Evolutionary conservation across 2,888 invertebrate species (phyloP), one percentile per base, ranked within the genome.

Genomic region (Phrixothrix hirtus): DNA sequence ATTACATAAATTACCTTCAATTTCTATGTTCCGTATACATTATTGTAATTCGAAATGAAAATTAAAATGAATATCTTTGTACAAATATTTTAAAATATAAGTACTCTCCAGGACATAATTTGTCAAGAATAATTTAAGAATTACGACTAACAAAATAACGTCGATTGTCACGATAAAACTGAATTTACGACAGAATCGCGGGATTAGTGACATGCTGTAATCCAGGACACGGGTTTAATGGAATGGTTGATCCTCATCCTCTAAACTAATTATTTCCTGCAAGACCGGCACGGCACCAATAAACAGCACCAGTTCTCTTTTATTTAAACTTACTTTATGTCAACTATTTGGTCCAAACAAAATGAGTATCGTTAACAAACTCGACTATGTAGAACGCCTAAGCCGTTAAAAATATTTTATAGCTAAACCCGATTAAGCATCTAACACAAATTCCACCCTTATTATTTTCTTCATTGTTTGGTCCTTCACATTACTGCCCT

Each of bases 101-200:
- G n/a, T n/a, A n/a, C n/a, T n/a, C n/a, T n/a, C n/a, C n/a, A n/a
- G n/a, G n/a, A n/a, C n/a, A n/a, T n/a, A n/a, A n/a, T n/a, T n/a
- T n/a, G n/a, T n/a, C 36, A 50, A 43, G 37, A 43, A 30, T 50
- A 50, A 50, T 50, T 50, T 30, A 47, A 47, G 39, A 36, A 53
- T 48, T 48, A 59, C 55, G 60, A 55, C 57, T 60, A 58, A 61
- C 59, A 57, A 57, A 61, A 65, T 62, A 62, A 63, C 63, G 60
- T 56, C 45, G 62, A 54, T 55, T 61, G 65, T 65, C 61, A 62
- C 65, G 66, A 69, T 69, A 69, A 68, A 69, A 67, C 61, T 51
- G 51, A 67, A 68, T 69, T 68, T 69, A 68, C 69, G 67, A 65
- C 63, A 47, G 66, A 65, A 67, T 68, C 68, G 64, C 57, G 50